Evolutionary conservation across 2,797 vertebrate species (phyloP).

Genomic region (Euphonia xanthogaster): DNA sequence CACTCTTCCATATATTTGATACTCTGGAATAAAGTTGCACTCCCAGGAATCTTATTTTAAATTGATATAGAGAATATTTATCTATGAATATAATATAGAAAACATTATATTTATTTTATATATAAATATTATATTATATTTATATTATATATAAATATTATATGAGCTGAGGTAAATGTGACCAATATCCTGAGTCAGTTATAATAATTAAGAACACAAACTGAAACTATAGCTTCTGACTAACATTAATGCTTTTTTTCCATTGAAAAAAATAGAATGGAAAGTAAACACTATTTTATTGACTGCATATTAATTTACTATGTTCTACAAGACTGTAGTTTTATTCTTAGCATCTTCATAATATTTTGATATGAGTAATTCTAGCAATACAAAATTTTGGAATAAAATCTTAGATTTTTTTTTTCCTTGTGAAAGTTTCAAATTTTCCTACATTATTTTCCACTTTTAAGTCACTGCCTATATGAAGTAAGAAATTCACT

Average conservation of each 20-base stretch:
- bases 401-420: not conserved
- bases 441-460: not conserved
- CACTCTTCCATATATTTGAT: not conserved
- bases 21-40: not conserved
- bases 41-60: not conserved
- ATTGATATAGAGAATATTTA: not conserved
- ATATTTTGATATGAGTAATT: not conserved
- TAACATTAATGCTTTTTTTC: not conserved
- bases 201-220: not conserved
- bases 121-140: no score
- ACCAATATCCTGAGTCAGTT: not conserved
- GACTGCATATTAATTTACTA: not conserved
- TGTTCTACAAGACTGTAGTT: not conserved
- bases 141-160: no score
- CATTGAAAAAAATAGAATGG: not conserved
- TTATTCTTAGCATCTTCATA: not conserved
- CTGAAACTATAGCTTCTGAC: not conserved
- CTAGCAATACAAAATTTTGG: not conserved
- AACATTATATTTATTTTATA: not conserved
- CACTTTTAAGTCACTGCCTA: not conserved
- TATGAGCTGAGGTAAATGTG: not conserved
- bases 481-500: not conserved
- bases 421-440: not conserved
- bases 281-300: not conserved
- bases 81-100: not conserved